A percentile compares a stretch with the other conserved stretches of the same genome.
phyloP scores from a whole-genome alignment of 2,113 vertebrate genomes.

The Synchiropus splendidus region DNA sequence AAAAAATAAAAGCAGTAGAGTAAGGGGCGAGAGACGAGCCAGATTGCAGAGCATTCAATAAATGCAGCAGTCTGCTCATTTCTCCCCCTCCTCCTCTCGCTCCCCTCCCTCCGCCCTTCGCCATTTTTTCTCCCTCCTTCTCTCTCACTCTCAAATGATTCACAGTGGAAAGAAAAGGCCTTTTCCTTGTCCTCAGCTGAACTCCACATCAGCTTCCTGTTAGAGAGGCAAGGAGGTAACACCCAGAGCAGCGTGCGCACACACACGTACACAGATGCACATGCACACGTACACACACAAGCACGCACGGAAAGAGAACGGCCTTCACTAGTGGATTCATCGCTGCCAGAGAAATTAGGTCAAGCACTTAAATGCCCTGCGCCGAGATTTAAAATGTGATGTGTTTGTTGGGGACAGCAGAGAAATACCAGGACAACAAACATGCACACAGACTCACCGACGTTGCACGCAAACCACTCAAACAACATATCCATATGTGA shows the following conservation, averaged over 20 bases:
- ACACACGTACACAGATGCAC: constrained; percentile 8
- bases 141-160: constrained; percentile 66
- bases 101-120: constrained; percentile 1
- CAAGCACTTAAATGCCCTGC: constrained; percentile 66
- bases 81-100: constrained; percentile 15
- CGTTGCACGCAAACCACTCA: too few relatives aligned
- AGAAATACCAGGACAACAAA: constrained; percentile 21
- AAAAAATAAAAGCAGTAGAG: constrained; percentile 56
- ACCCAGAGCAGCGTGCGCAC: constrained; percentile 59
- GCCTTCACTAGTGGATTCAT: constrained; percentile 67
- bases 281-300: constrained; percentile 29
- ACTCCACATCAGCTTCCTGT: constrained; percentile 80
- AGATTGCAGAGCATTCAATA: constrained; percentile 71
- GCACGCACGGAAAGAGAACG: constrained; percentile 64
- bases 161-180: constrained; percentile 76
- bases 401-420: constrained; percentile 24
- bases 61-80: constrained; percentile 63
- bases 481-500: too few relatives aligned
- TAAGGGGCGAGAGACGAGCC: constrained; percentile 58
- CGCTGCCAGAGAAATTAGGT: constrained; percentile 68
- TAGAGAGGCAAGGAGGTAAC: constrained; percentile 71
- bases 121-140: constrained; percentile 1
- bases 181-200: constrained; percentile 81
- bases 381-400: constrained; percentile 47
- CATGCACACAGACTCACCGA: constrained; percentile 2